These are phyloP conservation scores for Dione juno DNA, from an alignment of 2,888 invertebrate genomes.

Conservation along the genomic window DNA sequence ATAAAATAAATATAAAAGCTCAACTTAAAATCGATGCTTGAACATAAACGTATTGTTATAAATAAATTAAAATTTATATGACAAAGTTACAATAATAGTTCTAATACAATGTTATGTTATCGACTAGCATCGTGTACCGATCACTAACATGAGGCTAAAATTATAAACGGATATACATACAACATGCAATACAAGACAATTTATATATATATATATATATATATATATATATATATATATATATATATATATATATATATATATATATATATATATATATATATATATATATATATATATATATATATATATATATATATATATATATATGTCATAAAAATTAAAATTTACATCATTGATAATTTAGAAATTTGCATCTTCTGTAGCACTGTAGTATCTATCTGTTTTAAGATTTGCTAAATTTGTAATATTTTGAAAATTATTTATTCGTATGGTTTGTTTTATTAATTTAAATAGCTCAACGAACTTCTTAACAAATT, in stretches of 20 bases:
- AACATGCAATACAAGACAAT: neutral
- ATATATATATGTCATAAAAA: too few relatives aligned
- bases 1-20: conserved; percentile 23
- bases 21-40: neutral
- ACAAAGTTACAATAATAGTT: conserved; percentile 15
- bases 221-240: too few relatives aligned
- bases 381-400: neutral
- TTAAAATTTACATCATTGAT: too few relatives aligned
- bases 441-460: neutral
- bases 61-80: conserved; percentile 28
- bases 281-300: too few relatives aligned
- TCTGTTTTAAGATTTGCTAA: neutral
- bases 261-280: too few relatives aligned
- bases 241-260: too few relatives aligned
- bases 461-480: too few relatives aligned
- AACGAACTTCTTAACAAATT: too few relatives aligned
- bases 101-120: conserved; percentile 24
- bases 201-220: neutral
- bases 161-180: conserved; percentile 10
- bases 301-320: too few relatives aligned
- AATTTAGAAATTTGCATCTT: neutral
- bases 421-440: neutral
- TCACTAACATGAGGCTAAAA: conserved; percentile 32
- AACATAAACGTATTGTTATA: conserved; percentile 1
- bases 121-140: conserved; percentile 44